These are phyloP conservation scores for Lates japonicus DNA, from an alignment of 2,797 vertebrate genomes.

Conservation along the genomic window DNA sequence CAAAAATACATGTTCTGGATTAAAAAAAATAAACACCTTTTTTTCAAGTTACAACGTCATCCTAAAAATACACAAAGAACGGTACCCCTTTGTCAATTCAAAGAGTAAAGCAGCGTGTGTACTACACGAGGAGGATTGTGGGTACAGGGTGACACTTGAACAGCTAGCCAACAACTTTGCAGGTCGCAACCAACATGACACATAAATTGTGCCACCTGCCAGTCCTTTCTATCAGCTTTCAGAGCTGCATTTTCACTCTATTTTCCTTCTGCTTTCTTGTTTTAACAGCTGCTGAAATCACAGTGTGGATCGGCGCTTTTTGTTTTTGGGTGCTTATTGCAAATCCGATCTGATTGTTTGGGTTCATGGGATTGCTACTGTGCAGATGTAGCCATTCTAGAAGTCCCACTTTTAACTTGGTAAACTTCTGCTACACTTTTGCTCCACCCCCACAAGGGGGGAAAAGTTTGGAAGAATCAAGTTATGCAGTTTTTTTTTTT, in stretches of 20 bases:
- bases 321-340: conserved; percentile 80
- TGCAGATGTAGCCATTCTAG: conserved; percentile 73
- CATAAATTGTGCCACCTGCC: conserved; percentile 48
- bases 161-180: conserved; percentile 61
- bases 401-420: conserved; percentile 64
- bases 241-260: conserved; percentile 10
- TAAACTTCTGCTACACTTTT: conserved; percentile 78
- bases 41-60: conserved; percentile 70
- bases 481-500: conserved; percentile 51
- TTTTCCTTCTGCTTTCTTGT: conserved; percentile 35
- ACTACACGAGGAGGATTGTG: conserved; percentile 77
- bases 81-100: conserved; percentile 69
- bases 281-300: conserved; percentile 80
- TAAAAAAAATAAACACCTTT: conserved; percentile 83
- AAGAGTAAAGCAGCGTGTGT: conserved; percentile 83
- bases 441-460: conserved; percentile 45
- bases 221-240: conserved; percentile 34
- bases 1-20: conserved; percentile 86
- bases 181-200: conserved; percentile 49
- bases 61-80: conserved; percentile 77
- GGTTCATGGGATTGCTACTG: conserved; percentile 71
- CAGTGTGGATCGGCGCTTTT: conserved; percentile 84
- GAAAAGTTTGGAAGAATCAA: conserved; percentile 71
- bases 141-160: conserved; percentile 64
- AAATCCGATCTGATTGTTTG: conserved; percentile 78